Evolutionary conservation across 2,888 invertebrate genomes (phyloP).

Genomic region (Oxyscelio sp.): DNA sequence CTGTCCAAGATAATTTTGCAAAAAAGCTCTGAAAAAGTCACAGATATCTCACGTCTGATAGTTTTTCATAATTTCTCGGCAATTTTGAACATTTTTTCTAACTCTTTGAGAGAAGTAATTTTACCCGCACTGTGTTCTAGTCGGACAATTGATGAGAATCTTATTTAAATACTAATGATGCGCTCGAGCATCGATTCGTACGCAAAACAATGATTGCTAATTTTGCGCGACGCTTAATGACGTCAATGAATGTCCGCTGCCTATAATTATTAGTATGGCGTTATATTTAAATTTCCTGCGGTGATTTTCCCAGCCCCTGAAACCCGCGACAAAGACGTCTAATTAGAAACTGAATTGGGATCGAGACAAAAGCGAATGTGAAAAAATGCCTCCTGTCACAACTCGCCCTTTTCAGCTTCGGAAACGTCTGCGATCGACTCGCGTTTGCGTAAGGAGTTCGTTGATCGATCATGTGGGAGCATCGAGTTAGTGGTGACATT

Average conservation of each 20-base stretch:
- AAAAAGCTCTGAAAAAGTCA: too few species aligned
- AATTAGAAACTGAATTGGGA: slow-evolving; percentile 19
- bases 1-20: too few species aligned
- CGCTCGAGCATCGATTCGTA: slow-evolving; percentile 20
- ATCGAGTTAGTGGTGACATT: slow-evolving; percentile 75
- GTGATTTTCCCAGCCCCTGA: neutral
- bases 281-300: slow-evolving; percentile 45
- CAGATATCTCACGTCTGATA: too few species aligned
- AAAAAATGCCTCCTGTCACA: neutral
- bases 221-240: slow-evolving; percentile 36
- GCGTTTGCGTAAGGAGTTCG: slow-evolving; percentile 10
- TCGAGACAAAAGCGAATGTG: slow-evolving; percentile 6
- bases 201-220: slow-evolving; percentile 52
- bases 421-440: too few species aligned
- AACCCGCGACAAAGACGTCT: slow-evolving; percentile 28
- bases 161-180: slow-evolving; percentile 54
- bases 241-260: slow-evolving; percentile 36
- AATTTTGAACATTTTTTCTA: too few species aligned
- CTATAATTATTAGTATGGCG: slow-evolving; percentile 31
- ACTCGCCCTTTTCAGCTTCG: too few species aligned
- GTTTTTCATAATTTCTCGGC: too few species aligned
- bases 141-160: slow-evolving; percentile 17
- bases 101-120: too few species aligned
- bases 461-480: slow-evolving; percentile 40
- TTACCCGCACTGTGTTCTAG: too few species aligned